Percentiles rank a stretch among this genome's conserved stretches.
phyloP scores from a whole-genome alignment of 2,113 vertebrate genomes.

The Plestiodon gilberti region DNA sequence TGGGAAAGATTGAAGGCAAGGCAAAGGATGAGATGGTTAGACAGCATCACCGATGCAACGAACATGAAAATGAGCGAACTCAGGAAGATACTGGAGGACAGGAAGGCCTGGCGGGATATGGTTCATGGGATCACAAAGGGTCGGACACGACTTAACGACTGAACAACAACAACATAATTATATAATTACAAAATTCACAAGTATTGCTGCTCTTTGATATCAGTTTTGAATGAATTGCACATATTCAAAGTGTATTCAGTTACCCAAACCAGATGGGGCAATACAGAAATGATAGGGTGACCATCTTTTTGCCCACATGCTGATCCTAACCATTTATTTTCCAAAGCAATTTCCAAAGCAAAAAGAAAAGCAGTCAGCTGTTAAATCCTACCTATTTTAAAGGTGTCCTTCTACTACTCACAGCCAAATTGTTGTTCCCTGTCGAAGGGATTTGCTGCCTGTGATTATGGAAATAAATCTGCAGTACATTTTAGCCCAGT shows the following conservation, averaged over 20 bases:
- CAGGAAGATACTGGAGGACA: too few species aligned
- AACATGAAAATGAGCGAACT: too few species aligned
- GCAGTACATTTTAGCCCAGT: slow-evolving; percentile 66
- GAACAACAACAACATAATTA: too few species aligned
- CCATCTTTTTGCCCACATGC: slow-evolving; percentile 26
- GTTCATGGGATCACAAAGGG: too few species aligned
- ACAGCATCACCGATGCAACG: too few species aligned
- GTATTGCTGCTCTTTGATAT: background rate
- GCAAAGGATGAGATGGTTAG: too few species aligned
- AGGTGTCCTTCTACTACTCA: slow-evolving; percentile 60
- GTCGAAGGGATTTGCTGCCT: slow-evolving; percentile 65
- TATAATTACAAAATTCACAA: too few species aligned
- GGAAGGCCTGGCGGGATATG: too few species aligned
- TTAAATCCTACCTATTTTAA: slow-evolving; percentile 64
- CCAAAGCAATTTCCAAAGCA: slow-evolving; percentile 60
- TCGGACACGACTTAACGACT: too few species aligned
- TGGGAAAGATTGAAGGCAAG: too few species aligned
- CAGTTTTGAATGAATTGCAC: background rate
- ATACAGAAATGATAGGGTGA: slow-evolving; percentile 15
- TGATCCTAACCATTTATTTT: slow-evolving; percentile 33
- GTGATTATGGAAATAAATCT: slow-evolving; percentile 73
- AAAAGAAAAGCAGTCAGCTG: slow-evolving; percentile 57
- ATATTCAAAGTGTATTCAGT: slow-evolving; percentile 16
- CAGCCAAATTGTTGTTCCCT: slow-evolving; percentile 58
- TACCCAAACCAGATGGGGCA: background rate